Conservation (phyloP, 2,888 invertebrate genomes). For the Polylopha cassiicola region DNA sequence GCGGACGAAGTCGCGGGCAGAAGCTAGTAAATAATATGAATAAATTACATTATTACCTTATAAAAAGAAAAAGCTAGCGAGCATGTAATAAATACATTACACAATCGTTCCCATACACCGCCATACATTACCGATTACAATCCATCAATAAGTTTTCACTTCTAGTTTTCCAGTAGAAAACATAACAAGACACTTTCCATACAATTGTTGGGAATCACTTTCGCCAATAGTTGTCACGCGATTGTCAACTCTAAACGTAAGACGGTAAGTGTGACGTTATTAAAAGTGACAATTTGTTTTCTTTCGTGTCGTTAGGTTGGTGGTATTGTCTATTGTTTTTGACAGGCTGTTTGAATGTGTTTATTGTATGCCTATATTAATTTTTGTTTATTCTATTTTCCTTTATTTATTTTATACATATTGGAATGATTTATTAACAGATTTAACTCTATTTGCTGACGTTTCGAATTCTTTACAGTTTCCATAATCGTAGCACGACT, state of each 20-base stretch:
- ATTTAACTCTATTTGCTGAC: too few species aligned
- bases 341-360: too few species aligned
- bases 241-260: conserved; percentile 24
- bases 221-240: conserved; percentile 33
- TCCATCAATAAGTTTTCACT: conserved; percentile 45
- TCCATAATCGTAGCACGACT: too few species aligned
- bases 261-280: not conserved
- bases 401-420: too few species aligned
- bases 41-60: too few species aligned
- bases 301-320: conserved; percentile 40
- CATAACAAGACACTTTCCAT: conserved; percentile 48
- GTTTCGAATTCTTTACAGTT: too few species aligned
- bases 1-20: too few species aligned
- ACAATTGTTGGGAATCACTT: conserved; percentile 59
- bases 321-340: conserved; percentile 46
- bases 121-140: conserved; percentile 29
- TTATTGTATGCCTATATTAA: too few species aligned
- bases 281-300: conserved; percentile 33
- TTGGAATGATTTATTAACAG: too few species aligned
- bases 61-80: too few species aligned
- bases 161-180: conserved; percentile 44
- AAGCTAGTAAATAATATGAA: too few species aligned
- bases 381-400: too few species aligned
- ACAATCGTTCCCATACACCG: conserved; percentile 22
- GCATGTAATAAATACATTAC: not conserved